phyloP scores from a whole-genome alignment of 2,888 invertebrate genomes.

The Drosophila limbata region DNA sequence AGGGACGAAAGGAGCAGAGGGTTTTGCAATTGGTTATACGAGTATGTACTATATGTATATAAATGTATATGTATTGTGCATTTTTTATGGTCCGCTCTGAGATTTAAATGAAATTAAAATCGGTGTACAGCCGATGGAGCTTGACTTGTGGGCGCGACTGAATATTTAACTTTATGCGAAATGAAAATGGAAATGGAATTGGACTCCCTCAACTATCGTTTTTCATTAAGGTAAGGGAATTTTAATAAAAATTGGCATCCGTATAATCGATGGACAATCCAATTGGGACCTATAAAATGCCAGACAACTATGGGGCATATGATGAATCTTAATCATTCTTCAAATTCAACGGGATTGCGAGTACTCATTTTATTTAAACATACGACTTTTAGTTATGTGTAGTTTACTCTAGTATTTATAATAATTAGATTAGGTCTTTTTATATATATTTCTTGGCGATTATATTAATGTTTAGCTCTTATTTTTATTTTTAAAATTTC shows the following conservation, averaged over 20 bases:
- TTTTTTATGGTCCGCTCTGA: constrained; percentile 59
- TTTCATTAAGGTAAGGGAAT: constrained; percentile 55
- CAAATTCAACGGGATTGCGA: constrained; percentile 6
- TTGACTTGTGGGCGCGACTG: constrained; percentile 66
- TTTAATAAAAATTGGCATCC: constrained; percentile 56
- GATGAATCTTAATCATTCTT: constrained; percentile 12
- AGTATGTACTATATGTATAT: constrained; percentile 5
- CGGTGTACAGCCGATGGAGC: constrained; percentile 46
- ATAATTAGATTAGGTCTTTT: not conserved
- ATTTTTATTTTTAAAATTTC: not conserved
- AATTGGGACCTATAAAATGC: constrained; percentile 30
- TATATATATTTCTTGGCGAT: not conserved
- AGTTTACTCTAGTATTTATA: not conserved
- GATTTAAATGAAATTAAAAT: constrained; percentile 76
- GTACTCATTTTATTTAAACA: not conserved
- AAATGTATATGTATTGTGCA: constrained; percentile 33
- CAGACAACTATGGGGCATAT: not conserved
- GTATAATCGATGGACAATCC: constrained; percentile 46
- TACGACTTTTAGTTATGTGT: not conserved
- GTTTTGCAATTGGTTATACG: constrained; percentile 22
- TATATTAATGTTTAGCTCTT: not conserved
- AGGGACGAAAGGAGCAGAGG: constrained; percentile 3
- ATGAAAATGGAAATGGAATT: constrained; percentile 24
- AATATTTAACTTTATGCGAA: constrained; percentile 70
- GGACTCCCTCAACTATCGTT: constrained; percentile 48